phyloP scores from a whole-genome alignment of 2,113 vertebrate species.

The Elaphurus davidianus region DNA sequence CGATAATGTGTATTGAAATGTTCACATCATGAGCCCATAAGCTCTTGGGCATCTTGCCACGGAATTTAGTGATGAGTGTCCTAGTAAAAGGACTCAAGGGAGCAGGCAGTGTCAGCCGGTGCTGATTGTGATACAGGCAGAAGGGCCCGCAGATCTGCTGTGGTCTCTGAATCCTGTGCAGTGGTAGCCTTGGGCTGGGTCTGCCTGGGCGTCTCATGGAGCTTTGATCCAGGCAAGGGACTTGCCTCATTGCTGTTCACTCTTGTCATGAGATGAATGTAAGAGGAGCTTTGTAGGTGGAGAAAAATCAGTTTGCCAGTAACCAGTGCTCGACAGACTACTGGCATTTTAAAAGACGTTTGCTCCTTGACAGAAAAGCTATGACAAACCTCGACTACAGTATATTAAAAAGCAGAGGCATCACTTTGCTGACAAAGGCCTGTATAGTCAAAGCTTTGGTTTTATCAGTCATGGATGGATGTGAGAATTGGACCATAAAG shows the following conservation, averaged over 20 bases:
- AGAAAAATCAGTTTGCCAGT: background rate
- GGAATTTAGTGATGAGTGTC: background rate
- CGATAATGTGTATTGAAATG: background rate
- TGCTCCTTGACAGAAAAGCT: background rate
- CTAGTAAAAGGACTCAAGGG: background rate
- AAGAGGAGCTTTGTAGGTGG: background rate
- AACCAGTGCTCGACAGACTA: background rate
- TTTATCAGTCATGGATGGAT: background rate
- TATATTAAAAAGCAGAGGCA: background rate
- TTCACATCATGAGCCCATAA: background rate
- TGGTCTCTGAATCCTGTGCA: too few relatives aligned
- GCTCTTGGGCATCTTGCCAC: background rate
- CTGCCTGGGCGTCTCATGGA: background rate
- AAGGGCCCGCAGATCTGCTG: background rate
- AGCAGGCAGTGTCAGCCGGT: background rate
- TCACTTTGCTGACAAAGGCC: background rate
- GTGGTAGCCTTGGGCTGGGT: rapidly evolving
- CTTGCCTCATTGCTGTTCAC: background rate
- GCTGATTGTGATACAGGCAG: background rate
- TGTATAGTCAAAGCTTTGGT: background rate
- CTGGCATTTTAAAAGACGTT: background rate
- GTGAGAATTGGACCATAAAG: background rate
- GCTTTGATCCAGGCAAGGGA: background rate
- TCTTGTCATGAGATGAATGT: background rate
- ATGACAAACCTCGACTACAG: background rate